These are phyloP conservation scores for Oncorhynchus clarkii DNA, from an alignment of 2,113 vertebrate genomes.

Conservation along the genomic window DNA sequence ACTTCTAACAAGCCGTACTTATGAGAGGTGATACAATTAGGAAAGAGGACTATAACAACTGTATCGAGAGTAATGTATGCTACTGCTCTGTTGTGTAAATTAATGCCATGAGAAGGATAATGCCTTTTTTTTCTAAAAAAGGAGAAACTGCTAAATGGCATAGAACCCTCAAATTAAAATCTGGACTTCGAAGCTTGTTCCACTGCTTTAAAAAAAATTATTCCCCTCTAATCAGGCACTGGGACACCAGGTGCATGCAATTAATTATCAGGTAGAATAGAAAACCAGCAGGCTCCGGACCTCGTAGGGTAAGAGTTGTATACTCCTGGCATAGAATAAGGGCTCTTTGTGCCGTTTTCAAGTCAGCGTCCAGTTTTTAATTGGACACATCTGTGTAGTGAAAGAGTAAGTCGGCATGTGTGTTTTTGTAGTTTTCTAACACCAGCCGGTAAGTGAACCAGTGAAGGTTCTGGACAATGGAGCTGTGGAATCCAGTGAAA, in stretches of 20 bases:
- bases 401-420: conserved; percentile 10
- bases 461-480: neutral
- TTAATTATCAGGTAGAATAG: no score
- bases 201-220: no score
- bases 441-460: neutral
- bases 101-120: neutral
- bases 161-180: no score
- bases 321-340: conserved; percentile 1
- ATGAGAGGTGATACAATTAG: neutral
- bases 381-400: conserved; percentile 9
- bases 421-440: neutral
- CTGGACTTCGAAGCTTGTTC: no score
- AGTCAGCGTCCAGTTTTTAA: neutral
- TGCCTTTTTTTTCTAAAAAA: no score
- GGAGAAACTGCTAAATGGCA: no score
- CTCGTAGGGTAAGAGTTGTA: neutral
- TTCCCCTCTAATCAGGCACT: no score
- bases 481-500: neutral
- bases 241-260: no score
- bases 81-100: neutral
- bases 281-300: no score
- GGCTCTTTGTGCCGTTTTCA: conserved; percentile 20
- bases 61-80: neutral
- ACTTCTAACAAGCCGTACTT: neutral
- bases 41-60: neutral